Evolutionary conservation across 2,797 vertebrate genomes (phyloP).

Genomic region (Anabas testudineus): DNA sequence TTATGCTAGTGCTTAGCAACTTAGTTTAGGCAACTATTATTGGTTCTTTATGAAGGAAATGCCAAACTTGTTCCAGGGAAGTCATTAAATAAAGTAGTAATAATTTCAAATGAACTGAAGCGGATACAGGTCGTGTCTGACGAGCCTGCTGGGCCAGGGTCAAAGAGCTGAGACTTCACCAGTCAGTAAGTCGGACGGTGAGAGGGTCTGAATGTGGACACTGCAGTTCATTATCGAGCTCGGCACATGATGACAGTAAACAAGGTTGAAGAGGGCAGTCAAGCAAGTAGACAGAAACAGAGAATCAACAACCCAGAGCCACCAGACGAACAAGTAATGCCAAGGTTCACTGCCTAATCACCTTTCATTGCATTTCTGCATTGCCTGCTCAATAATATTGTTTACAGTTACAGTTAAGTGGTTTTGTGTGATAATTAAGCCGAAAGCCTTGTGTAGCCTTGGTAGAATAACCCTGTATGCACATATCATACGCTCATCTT

Average conservation of each 20-base stretch:
- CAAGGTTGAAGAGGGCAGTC: constrained; percentile 46
- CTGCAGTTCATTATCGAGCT: constrained; percentile 63
- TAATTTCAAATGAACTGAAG: neutral
- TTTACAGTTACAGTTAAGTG: neutral
- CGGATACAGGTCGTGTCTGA: neutral
- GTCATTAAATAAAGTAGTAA: neutral
- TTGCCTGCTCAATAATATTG: neutral
- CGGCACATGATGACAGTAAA: constrained; percentile 61
- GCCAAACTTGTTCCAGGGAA: neutral
- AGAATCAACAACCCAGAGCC: constrained; percentile 35
- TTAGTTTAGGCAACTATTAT: too few species aligned
- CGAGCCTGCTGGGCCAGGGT: neutral
- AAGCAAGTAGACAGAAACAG: constrained; percentile 36
- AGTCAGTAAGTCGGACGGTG: constrained; percentile 12
- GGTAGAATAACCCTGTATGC: neutral
- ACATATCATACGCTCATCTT: neutral
- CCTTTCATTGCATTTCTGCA: neutral
- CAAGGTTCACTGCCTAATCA: constrained; percentile 20
- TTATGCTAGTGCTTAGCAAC: too few species aligned
- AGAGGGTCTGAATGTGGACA: constrained; percentile 27
- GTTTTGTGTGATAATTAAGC: neutral
- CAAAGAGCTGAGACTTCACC: constrained; percentile 10
- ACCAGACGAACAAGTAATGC: constrained; percentile 18
- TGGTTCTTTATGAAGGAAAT: neutral
- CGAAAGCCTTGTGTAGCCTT: neutral